Conservation (phyloP, 2,888 invertebrate species). For the Gnatocerus cornutus region DNA sequence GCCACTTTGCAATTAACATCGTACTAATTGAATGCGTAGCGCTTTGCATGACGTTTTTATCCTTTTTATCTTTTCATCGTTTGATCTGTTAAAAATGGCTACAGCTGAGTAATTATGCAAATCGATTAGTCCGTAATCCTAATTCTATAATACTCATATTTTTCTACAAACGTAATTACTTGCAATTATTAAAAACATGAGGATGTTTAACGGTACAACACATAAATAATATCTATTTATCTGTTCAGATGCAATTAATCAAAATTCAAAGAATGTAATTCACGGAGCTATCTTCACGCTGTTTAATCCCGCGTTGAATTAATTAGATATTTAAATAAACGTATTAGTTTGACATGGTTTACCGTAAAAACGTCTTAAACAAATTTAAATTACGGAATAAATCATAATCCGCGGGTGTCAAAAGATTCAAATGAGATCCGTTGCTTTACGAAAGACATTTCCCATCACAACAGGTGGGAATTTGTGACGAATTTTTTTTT, state of each 20-base stretch:
- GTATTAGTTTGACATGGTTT: conserved; percentile 13
- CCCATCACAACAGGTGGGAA: conserved; percentile 61
- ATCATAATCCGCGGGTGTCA: conserved; percentile 58
- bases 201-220: conserved; percentile 10
- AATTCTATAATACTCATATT: conserved; percentile 25
- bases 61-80: not conserved
- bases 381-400: conserved; percentile 49
- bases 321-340: conserved; percentile 29
- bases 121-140: conserved; percentile 34
- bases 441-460: conserved; percentile 56
- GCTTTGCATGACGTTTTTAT: not conserved
- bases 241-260: conserved; percentile 35
- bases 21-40: too few species aligned
- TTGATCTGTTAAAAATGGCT: not conserved
- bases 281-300: conserved; percentile 15
- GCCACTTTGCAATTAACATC: too few species aligned
- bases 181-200: conserved; percentile 41
- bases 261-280: conserved; percentile 31
- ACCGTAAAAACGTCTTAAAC: conserved; percentile 15
- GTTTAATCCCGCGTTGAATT: conserved; percentile 17
- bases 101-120: conserved; percentile 32
- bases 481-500: conserved; percentile 53
- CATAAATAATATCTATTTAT: conserved; percentile 42
- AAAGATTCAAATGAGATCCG: conserved; percentile 59
- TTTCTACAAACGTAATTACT: conserved; percentile 16